A percentile compares a stretch with the other conserved stretches of the same genome.
Conservation (phyloP, 2,113 vertebrate genomes). For the Sardina pilchardus region DNA sequence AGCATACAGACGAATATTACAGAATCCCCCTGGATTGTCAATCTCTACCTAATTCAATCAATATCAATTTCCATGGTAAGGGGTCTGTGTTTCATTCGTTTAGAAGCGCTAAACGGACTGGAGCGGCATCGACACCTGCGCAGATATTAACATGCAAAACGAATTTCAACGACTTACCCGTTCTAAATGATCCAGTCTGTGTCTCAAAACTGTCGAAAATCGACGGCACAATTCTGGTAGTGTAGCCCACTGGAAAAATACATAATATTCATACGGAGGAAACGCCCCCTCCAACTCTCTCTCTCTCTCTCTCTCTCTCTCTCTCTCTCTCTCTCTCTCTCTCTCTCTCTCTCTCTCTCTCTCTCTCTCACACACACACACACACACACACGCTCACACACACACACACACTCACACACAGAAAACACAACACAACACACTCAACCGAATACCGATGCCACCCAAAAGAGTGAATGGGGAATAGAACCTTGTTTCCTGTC, state of each 20-base stretch:
- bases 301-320: slow-evolving; percentile 44
- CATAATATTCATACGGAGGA: slow-evolving; percentile 66
- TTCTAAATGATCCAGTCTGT: slow-evolving; percentile 65
- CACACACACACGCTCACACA: slow-evolving; percentile 38
- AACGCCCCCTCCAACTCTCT: slow-evolving; percentile 67
- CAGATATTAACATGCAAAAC: slow-evolving; percentile 14
- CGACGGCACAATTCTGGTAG: slow-evolving; percentile 53
- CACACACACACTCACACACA: neutral
- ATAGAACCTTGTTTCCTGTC: slow-evolving; percentile 55
- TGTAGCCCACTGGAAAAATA: slow-evolving; percentile 41
- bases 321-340: slow-evolving; percentile 30
- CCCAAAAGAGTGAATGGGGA: slow-evolving; percentile 35
- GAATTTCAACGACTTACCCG: slow-evolving; percentile 58
- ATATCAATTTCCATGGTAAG: slow-evolving; percentile 2
- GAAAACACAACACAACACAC: neutral
- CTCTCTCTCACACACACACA: slow-evolving; percentile 34
- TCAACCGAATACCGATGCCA: slow-evolving; percentile 42
- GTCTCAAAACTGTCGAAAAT: slow-evolving; percentile 48
- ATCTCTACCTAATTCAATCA: slow-evolving; percentile 11
- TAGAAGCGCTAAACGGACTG: slow-evolving; percentile 4
- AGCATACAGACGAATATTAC: neutral
- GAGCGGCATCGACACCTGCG: neutral
- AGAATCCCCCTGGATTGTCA: neutral
- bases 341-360: slow-evolving; percentile 32
- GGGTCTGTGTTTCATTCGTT: slow-evolving; percentile 4